Base-by-base conservation (phyloP, 35 echinoderm and acorn worm genomes). In the Apostichopus californicus region DNA sequence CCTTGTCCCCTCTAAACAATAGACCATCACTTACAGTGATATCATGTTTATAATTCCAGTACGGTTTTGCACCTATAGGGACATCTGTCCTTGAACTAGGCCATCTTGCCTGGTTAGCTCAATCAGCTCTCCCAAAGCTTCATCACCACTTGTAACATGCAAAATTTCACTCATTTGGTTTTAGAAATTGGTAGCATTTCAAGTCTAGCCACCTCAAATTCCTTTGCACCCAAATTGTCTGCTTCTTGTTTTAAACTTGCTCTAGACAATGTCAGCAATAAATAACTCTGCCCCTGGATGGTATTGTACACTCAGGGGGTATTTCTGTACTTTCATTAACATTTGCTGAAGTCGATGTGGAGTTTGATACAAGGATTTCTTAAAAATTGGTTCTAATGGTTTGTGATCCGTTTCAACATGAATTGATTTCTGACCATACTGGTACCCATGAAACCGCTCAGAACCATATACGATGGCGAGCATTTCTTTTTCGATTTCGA, bases 391-490 rank as follows among this genome's bases (percentile, higher is more conserved):
- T 73, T 73, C 87, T 73, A 73, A 73, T 23, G 87, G 87, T 9
- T 90, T 46, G 1, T 46, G 34, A 46, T 46, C 34, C 34, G 34
- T 46, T 46, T 90, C 87, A 10, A 90, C 87, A 73, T 71, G 20
- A 73, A 90, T 77, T 73, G 14, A 90, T 60, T 58, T 57, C 54
- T 77, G 63, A 58, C 25, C 87, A 71, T 53, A 71, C 21, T 65
- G 56, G 34, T 86, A 86, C 21, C 65, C 83, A 59, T 86, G 52
- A 1, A 90, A 90, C 14, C 61, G 14, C 18, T 90, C 87, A 46
- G 61, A 90, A n/a, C 87, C 87, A 73, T 73, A 73, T 12, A 90
- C 87, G 13, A 90, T 90, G 12, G 61, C 87, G 0, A 90, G 34
- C 34, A 46, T 46, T 46, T 46, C 34, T 46, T 46, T 46, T 46